Conservation (phyloP, 2,113 vertebrate genomes). For the Peromyscus polionotus region DNA sequence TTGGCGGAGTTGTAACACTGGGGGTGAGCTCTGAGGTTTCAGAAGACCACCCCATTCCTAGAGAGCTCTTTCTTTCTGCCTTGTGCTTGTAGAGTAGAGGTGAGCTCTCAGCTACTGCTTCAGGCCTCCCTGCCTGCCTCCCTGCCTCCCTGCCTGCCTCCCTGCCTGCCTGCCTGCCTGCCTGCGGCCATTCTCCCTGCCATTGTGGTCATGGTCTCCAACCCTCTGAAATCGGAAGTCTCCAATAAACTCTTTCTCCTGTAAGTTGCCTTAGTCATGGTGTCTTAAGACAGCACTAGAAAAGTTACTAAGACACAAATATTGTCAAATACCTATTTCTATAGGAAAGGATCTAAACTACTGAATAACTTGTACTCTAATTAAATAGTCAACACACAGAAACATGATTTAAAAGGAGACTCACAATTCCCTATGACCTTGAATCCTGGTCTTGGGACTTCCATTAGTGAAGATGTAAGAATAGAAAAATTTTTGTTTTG, state of each 20-base stretch:
- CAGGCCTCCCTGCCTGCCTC: not conserved
- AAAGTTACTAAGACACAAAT: not conserved
- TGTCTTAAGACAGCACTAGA: not conserved
- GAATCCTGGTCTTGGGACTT: not conserved
- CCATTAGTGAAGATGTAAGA: not conserved
- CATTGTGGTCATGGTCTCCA: not conserved
- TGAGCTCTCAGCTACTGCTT: not conserved
- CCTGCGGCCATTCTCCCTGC: not conserved
- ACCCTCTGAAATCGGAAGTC: not conserved
- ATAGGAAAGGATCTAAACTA: not conserved
- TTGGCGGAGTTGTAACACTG: not conserved
- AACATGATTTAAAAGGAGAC: not conserved
- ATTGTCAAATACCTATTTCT: not conserved
- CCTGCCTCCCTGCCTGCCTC: not conserved
- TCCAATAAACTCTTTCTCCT: not conserved
- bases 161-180: not conserved
- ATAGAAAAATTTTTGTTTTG: not conserved
- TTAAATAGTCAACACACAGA: not conserved
- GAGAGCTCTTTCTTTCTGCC: not conserved
- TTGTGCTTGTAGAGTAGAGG: not conserved
- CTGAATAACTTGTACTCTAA: not conserved
- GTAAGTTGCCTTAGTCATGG: not conserved
- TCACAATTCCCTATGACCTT: not conserved
- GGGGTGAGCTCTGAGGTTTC: not conserved
- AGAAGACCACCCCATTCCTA: not conserved